phyloP scores from a whole-genome alignment of 2,888 invertebrate species.

The Octodonta nipae region DNA sequence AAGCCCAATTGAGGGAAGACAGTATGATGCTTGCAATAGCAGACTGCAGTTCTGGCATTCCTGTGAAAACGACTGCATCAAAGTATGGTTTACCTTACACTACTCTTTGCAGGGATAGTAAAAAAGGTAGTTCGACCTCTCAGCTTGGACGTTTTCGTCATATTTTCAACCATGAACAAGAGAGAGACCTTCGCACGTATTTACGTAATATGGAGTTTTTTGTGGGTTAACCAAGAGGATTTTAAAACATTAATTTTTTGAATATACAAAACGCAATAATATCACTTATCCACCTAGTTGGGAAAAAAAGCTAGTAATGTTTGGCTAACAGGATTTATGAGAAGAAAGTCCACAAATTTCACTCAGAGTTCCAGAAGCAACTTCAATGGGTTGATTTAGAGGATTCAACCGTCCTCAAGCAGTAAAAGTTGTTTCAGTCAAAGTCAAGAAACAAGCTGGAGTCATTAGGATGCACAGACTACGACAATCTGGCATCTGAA shows the following conservation, averaged over 20 bases:
- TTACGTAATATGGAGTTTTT: conserved; percentile 1
- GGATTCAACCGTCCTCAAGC: neutral
- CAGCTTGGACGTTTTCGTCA: conserved; percentile 1
- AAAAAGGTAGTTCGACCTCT: conserved; percentile 2
- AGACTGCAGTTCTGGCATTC: neutral
- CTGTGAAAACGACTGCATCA: conserved; percentile 1
- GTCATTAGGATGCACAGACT: neutral
- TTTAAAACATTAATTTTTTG: neutral
- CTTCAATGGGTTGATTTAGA: neutral
- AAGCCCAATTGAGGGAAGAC: conserved; percentile 1
- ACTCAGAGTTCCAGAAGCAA: neutral
- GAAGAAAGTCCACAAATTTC: neutral
- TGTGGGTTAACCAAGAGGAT: neutral
- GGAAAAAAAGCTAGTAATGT: neutral
- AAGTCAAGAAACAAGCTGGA: neutral
- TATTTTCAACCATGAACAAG: neutral
- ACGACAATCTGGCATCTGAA: neutral
- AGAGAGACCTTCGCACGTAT: neutral
- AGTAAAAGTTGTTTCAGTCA: neutral
- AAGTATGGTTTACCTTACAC: neutral
- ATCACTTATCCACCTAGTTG: neutral
- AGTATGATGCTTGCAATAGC: conserved; percentile 1
- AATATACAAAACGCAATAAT: neutral
- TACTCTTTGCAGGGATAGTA: neutral
- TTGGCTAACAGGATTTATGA: neutral